Evolutionary conservation across 2,888 invertebrate genomes (phyloP), one percentile per base, ranked within the genome.

Genomic region (Trichopria drosophilae): DNA sequence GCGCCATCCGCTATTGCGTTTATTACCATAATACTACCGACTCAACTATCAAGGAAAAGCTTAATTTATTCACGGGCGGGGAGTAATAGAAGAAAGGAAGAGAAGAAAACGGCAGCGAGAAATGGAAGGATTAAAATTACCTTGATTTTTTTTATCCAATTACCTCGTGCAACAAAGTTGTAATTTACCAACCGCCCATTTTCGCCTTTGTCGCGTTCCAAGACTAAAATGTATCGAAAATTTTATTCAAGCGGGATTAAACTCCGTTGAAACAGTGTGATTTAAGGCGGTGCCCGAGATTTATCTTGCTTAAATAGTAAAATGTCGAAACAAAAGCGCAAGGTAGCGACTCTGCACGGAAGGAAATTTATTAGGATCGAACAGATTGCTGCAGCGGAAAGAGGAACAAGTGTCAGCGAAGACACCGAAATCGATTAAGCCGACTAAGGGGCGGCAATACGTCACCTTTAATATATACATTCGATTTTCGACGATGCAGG

Each of bases 91-190:
- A 23, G n/a, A 18, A 7, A 26, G 13, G 19, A 32, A 12, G 7
- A 6, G 32, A 40, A 39, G 20, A 9, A 16, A 31, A 35, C 20
- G 19, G 35, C 28, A 40, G 7, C 19, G 6, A 5, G 28, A 19
- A 28, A 40, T 40, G 24, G 29, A 15, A 40, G 29, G 28, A 29
- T 29, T 19, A 19, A 28, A 20, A 19, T 18, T 28, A 19, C 22
- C 35, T 36, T 46, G 45, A 46, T 46, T 46, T 46, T 51, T 51
- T 51, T 46, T 41, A 51, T 51, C 36, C 46, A 46, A 51, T 51
- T 51, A 51, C 31, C 37, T 36, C 10, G 6, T 41, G 18, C 23
- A 24, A 23, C 31, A 16, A 37, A 20, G 46, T 23, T 46, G 41
- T 46, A 45, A 51, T 51, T 45, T 24, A 28, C 39, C 34, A 20